phyloP scores from a whole-genome alignment of 2,113 vertebrate species.

The Meles meles region DNA sequence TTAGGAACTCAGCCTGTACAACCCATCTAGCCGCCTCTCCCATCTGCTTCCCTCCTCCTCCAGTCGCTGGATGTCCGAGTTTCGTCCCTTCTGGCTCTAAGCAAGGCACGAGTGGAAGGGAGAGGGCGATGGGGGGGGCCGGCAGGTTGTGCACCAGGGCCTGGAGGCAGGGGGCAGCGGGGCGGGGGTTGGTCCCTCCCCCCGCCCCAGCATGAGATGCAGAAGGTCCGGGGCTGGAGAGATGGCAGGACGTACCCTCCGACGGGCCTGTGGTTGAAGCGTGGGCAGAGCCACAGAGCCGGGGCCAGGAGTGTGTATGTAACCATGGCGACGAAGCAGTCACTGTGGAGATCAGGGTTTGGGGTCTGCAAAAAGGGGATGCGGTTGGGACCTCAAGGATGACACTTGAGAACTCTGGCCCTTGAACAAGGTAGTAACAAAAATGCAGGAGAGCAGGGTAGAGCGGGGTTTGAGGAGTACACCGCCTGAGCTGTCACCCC shows the following conservation, averaged over 20 bases:
- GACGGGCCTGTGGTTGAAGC: background rate
- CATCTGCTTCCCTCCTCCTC: background rate
- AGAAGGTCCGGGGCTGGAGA: slow-evolving; percentile 49
- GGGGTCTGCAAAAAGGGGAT: background rate
- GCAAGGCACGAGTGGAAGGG: slow-evolving; percentile 72
- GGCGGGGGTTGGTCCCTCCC: background rate
- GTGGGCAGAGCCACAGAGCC: background rate
- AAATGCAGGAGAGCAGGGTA: background rate
- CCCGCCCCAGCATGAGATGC: background rate
- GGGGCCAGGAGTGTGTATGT: background rate
- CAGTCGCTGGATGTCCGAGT: background rate
- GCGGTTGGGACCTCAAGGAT: slow-evolving; percentile 30
- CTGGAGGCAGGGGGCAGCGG: background rate
- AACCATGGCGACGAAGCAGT: background rate
- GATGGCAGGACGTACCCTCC: slow-evolving; percentile 38
- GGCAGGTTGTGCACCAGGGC: background rate
- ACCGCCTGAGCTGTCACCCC: background rate
- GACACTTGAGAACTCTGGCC: background rate
- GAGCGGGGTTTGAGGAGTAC: background rate
- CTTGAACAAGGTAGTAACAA: slow-evolving; percentile 4
- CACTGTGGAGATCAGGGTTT: background rate
- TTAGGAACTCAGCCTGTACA: background rate
- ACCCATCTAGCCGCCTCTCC: background rate
- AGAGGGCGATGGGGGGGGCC: background rate
- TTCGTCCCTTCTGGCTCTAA: slow-evolving; percentile 63